Evolutionary conservation across 2,797 vertebrate genomes (phyloP).

Genomic region (Hydrocynus forskahlii): DNA sequence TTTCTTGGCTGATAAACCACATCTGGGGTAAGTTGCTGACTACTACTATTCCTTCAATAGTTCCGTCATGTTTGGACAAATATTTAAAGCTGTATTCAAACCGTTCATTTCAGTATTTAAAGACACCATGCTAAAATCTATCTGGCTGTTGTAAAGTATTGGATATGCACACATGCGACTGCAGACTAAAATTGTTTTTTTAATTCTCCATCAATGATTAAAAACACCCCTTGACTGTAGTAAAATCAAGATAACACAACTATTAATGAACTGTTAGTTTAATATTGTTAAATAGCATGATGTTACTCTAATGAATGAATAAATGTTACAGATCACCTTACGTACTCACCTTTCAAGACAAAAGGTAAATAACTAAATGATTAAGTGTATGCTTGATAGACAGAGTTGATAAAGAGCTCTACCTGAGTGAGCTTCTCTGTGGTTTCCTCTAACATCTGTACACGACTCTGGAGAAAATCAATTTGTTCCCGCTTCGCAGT

Average conservation of each 20-base stretch:
- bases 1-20: too few species aligned
- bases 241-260: neutral
- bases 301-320: neutral
- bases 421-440: constrained; percentile 80
- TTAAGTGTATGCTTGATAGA: neutral
- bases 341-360: neutral
- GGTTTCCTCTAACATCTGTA: constrained; percentile 84
- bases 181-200: too few species aligned
- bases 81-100: too few species aligned
- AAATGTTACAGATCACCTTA: too few species aligned
- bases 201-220: neutral
- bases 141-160: too few species aligned
- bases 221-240: neutral
- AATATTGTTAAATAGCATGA: neutral
- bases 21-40: too few species aligned
- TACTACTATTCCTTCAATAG: too few species aligned
- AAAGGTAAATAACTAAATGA: neutral
- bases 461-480: constrained; percentile 82
- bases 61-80: too few species aligned
- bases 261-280: too few species aligned
- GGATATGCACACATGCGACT: too few species aligned
- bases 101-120: too few species aligned
- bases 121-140: too few species aligned
- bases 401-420: constrained; percentile 24
- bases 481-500: constrained; percentile 84